These are phyloP conservation scores for Ceratothoa steindachneri DNA, from an alignment of 2,888 invertebrate species.

Conservation along the genomic window DNA sequence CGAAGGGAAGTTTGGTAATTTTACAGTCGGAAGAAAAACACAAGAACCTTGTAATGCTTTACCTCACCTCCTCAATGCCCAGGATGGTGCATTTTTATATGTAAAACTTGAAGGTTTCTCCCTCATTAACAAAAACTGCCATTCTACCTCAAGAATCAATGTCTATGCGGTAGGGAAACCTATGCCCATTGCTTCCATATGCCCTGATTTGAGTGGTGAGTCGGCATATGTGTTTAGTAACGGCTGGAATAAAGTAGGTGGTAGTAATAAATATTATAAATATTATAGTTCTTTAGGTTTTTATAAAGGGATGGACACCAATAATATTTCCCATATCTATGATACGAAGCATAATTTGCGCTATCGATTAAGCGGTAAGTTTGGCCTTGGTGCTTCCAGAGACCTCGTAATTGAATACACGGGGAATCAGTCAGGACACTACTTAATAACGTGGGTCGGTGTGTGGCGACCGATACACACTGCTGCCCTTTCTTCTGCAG, in stretches of 20 bases:
- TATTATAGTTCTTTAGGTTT: background rate
- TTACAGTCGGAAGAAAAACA: conserved; percentile 25
- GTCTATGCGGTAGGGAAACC: conserved; percentile 35
- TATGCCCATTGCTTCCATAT: conserved; percentile 32
- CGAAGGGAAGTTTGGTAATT: conserved; percentile 24
- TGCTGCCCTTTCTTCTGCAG: conserved; percentile 51
- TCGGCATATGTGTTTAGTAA: conserved; percentile 37
- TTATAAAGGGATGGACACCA: background rate
- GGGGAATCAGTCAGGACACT: conserved; percentile 68
- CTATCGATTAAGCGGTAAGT: background rate
- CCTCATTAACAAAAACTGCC: conserved; percentile 27
- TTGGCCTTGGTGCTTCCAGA: conserved; percentile 49
- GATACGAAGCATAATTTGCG: background rate
- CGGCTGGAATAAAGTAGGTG: conserved; percentile 28
- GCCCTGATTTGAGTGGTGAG: conserved; percentile 19
- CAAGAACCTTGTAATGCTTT: conserved; percentile 25
- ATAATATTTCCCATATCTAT: conserved; percentile 9
- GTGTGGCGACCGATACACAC: conserved; percentile 56
- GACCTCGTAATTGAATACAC: conserved; percentile 73
- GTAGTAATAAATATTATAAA: background rate
- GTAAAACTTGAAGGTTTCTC: conserved; percentile 23
- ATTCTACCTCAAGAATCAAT: conserved; percentile 33
- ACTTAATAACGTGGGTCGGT: conserved; percentile 73
- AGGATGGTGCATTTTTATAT: conserved; percentile 37
- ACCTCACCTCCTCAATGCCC: conserved; percentile 30